These are phyloP conservation scores for Anastatus disparis DNA, from an alignment of 1,140 invertebrate species.

Conservation along the genomic window DNA sequence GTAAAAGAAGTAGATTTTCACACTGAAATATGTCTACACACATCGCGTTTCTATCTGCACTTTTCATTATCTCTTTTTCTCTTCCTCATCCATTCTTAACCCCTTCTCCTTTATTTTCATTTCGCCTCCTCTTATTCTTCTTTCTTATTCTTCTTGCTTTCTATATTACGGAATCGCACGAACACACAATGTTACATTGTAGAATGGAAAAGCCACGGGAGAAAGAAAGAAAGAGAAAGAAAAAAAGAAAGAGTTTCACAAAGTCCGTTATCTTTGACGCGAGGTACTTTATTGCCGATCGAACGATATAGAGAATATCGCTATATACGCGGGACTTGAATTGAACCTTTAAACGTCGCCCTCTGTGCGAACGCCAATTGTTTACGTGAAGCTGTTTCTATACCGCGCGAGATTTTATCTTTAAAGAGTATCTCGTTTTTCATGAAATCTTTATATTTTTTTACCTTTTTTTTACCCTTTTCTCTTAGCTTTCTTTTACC, in stretches of 20 bases:
- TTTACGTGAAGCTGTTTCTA: too few relatives aligned
- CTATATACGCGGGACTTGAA: slow-evolving; percentile 9
- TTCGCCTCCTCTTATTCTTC: not conserved
- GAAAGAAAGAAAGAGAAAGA: too few relatives aligned
- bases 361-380: slow-evolving; percentile 37
- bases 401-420: slow-evolving; percentile 21
- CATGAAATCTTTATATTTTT: too few relatives aligned
- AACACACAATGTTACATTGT: slow-evolving; percentile 38
- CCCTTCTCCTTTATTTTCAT: not conserved
- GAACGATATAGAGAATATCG: slow-evolving; percentile 34
- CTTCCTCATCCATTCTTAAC: too few relatives aligned
- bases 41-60: not conserved
- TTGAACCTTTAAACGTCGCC: slow-evolving; percentile 40
- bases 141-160: not conserved
- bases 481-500: not conserved
- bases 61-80: slow-evolving; percentile 16
- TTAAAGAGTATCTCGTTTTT: not conserved
- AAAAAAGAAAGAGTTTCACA: too few relatives aligned
- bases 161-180: slow-evolving; percentile 35
- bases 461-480: slow-evolving; percentile 12
- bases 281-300: slow-evolving; percentile 40
- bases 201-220: slow-evolving; percentile 34
- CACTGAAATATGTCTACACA: too few relatives aligned
- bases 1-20: slow-evolving; percentile 2
- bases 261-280: slow-evolving; percentile 40